Base-by-base conservation (phyloP, 2,888 invertebrate genomes). In the Sminthurinus aureus region DNA sequence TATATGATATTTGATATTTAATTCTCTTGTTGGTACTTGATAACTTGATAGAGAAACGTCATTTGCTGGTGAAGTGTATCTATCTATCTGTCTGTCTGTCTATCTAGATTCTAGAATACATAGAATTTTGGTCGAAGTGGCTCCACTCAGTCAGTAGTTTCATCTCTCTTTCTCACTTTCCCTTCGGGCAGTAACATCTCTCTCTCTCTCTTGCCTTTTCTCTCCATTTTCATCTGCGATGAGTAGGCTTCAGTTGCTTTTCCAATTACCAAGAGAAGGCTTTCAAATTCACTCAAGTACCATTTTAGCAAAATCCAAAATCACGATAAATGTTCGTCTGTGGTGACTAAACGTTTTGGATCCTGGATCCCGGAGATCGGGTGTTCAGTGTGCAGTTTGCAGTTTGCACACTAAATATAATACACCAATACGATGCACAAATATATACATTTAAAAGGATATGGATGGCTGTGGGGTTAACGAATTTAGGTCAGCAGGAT, bases 191-290 rank as follows among this genome's bases (percentile, higher is more conserved):
- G 38, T 38, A 38, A 1, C 3, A 38, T 38, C 38, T 51, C 50
- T 50, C 26, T 6, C 20, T 50, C 9, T 58, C n/a, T 77, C 22
- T 64, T 24, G 0, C 58, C 58, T 12, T 22, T n/a, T n/a, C 58
- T 50, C n/a, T 20, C 64, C 24, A 13, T 58, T 15, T 77, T n/a
- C 50, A 6, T 18, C 8, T 6, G 15, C 26, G 76, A 71, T 71
- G 71, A 71, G 71, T 24, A 52, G 50, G 69, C 38, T 71, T 38
- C 20, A 79, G 79, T 69, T 79, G 79, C 69, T 79, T 79, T 82
- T 82, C 81, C 82, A 82, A 76, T 82, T 82, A 82, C 71, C 58
- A 11, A 26, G 76, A 66, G 82, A 75, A 50, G 58, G 75, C 76
- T 82, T 75, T 82, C 67, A 50, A 75, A 74, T 64, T 75, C 73